Percentiles rank a stretch among this genome's conserved stretches.
Conservation (phyloP, 37 sponge, comb jelly and placozoan species). For the Aphrocallistes beatrix region DNA sequence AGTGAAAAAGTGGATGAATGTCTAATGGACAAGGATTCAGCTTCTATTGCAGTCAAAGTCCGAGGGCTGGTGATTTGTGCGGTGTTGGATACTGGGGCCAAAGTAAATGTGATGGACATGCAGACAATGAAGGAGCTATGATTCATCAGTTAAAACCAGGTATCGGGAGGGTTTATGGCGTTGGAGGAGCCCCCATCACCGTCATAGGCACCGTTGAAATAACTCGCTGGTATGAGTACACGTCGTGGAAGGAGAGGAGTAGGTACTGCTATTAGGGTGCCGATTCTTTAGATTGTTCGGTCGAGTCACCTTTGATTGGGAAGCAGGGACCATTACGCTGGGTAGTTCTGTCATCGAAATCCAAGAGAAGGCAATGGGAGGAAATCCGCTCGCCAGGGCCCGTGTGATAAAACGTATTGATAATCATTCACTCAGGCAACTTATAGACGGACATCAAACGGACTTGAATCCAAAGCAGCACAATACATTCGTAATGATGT, state of each 20-base stretch:
- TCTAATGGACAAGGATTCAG: neutral
- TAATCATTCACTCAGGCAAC: neutral
- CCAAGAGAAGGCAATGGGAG: neutral
- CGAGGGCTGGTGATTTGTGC: neutral
- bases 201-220: neutral
- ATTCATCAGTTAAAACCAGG: neutral
- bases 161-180: neutral
- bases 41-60: neutral
- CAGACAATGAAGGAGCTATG: neutral
- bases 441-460: neutral
- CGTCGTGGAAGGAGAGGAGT: slow-evolving; percentile 5
- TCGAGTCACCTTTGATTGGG: neutral
- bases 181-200: neutral
- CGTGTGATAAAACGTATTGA: neutral
- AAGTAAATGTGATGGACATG: slow-evolving; percentile 6
- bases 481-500: neutral
- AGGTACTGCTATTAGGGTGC: neutral
- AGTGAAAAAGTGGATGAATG: neutral
- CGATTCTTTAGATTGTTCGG: neutral
- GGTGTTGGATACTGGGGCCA: neutral
- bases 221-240: neutral
- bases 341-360: neutral
- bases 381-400: slow-evolving; percentile 18
- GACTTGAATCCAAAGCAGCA: neutral
- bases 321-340: neutral